Evolutionary conservation across 2,797 vertebrate species (phyloP).

Genomic region (Mormyrus hasselquistii): DNA sequence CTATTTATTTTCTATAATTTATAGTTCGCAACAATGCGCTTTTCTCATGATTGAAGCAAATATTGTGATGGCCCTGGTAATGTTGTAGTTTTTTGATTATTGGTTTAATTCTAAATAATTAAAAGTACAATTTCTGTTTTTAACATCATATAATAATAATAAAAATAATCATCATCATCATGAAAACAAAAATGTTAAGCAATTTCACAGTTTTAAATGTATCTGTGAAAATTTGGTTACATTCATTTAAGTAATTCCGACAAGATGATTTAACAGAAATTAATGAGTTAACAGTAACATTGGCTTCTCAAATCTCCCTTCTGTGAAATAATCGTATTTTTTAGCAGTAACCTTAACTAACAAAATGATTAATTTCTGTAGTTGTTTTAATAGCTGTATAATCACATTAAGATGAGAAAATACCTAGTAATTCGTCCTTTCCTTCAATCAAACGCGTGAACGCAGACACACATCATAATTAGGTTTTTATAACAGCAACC

Average conservation of each 20-base stretch:
- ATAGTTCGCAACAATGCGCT: background rate
- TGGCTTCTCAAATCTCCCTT: background rate
- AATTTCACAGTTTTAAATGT: background rate
- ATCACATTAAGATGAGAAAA: background rate
- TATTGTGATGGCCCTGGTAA: background rate
- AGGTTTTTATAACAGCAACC: background rate
- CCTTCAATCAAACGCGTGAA: background rate
- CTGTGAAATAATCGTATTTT: background rate
- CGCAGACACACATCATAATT: conserved; percentile 15
- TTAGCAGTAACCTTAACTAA: conserved; percentile 13
- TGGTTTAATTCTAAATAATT: background rate
- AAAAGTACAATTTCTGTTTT: conserved; percentile 21
- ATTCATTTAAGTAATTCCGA: background rate
- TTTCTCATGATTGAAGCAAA: background rate
- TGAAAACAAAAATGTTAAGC: background rate
- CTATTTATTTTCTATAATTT: background rate
- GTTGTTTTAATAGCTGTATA: background rate
- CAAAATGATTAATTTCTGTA: background rate
- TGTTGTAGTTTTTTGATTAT: background rate
- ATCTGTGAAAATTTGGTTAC: background rate
- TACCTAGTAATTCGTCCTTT: background rate
- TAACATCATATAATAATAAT: background rate
- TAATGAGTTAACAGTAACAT: background rate
- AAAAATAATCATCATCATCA: no score
- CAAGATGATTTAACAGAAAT: background rate